Evolutionary conservation across 2,888 invertebrate species (phyloP).

Genomic region (Agrochola litura): DNA sequence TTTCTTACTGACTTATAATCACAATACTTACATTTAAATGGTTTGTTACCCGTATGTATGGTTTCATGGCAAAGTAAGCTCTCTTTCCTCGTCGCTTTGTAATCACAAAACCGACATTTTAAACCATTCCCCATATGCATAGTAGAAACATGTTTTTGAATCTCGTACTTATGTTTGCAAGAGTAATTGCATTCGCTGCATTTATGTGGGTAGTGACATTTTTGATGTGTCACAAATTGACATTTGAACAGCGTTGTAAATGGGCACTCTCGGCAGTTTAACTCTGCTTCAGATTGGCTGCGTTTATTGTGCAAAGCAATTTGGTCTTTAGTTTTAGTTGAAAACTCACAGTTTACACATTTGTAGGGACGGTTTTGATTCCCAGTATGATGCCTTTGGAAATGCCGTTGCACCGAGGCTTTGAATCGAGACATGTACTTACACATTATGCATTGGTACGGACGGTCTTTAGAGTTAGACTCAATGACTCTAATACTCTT

Average conservation of each 20-base stretch:
- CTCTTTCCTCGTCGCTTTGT: constrained; percentile 74
- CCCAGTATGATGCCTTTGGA: constrained; percentile 80
- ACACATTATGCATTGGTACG: constrained; percentile 80
- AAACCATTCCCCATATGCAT: constrained; percentile 77
- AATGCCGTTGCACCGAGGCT: constrained; percentile 82
- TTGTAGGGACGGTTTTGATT: constrained; percentile 77
- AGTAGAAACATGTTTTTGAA: constrained; percentile 76
- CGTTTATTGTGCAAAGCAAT: constrained; percentile 82
- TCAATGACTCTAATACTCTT: constrained; percentile 78
- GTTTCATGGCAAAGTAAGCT: constrained; percentile 78
- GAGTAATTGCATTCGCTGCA: constrained; percentile 76
- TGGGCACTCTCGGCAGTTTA: constrained; percentile 73
- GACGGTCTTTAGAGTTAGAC: constrained; percentile 72
- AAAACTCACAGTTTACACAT: constrained; percentile 81
- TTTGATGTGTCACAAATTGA: constrained; percentile 78
- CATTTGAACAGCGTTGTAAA: constrained; percentile 79
- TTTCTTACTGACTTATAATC: constrained; percentile 76
- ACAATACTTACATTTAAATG: constrained; percentile 77
- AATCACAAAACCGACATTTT: constrained; percentile 80
- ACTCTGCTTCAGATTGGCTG: constrained; percentile 67
- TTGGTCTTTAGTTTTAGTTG: constrained; percentile 84
- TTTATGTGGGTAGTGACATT: constrained; percentile 76
- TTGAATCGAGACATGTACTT: constrained; percentile 79
- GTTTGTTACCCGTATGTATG: constrained; percentile 79
- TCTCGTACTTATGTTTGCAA: constrained; percentile 78